Evolutionary conservation across 2,888 invertebrate genomes (phyloP), one percentile per base, ranked within the genome.

Genomic region (Melolontha melolontha): DNA sequence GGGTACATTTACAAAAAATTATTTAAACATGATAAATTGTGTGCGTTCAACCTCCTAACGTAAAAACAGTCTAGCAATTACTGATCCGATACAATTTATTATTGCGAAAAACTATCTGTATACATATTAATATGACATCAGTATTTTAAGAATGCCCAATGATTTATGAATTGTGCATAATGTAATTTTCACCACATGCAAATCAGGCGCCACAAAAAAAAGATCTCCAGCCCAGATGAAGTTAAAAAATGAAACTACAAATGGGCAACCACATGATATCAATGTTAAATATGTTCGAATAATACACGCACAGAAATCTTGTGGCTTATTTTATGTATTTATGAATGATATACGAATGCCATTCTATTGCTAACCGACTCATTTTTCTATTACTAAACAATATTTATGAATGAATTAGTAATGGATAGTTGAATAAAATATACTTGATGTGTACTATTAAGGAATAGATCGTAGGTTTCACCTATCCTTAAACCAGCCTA

Each of bases 401-500:
- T 66, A 66, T 66, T 70, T 70, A 71, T 71, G 70, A 71, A 71
- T 71, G 70, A 70, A 70, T 68, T 70, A 64, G 66, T 59, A 70
- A 68, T 70, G 70, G 68, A 57, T 66, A 62, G 57, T 41, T 57
- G 66, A 57, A 66, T 66, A 66, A 55, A 69, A 70, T 68, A 70
- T 70, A 68, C 69, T 64, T 67, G 64, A 63, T 47, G 51, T 69
- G 51, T 69, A 72, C 72, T 70, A 69, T 72, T 72, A 72, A 67
- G 72, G 72, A 70, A 68, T 65, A 27, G 44, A 63, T 57, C 72
- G 75, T 75, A 71, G 75, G 75, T 59, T 72, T 70, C 42, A 68
- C 68, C 73, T 72, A 73, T 72, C 73, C 73, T 71, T 73, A 69
- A 50, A 44, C 39, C 73, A 49, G 70, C 75, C 75, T 70, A 75